phyloP scores from a whole-genome alignment of 2,797 vertebrate genomes.

The Thunnus albacares region DNA sequence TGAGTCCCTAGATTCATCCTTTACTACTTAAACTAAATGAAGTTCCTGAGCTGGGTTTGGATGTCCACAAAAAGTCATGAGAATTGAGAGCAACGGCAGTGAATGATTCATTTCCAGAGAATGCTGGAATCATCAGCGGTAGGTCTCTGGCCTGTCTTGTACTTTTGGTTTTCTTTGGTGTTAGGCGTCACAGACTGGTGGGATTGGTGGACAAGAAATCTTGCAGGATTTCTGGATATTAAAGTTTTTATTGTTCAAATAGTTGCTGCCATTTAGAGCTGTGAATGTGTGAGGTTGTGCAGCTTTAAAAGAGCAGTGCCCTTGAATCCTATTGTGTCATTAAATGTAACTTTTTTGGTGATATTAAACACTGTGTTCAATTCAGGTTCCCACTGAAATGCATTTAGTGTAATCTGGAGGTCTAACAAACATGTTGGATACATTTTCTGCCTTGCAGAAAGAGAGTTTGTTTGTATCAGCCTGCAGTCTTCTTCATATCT shows the following conservation, averaged over 20 bases:
- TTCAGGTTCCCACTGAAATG: background rate
- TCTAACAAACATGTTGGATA: background rate
- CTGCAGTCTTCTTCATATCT: too few species aligned
- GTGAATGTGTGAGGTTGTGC: background rate
- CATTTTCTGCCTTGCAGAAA: background rate
- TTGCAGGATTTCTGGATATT: background rate
- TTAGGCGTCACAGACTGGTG: background rate
- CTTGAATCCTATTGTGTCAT: background rate
- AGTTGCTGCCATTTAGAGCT: conserved; percentile 2
- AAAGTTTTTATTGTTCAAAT: background rate
- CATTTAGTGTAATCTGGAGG: background rate
- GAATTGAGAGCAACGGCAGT: background rate
- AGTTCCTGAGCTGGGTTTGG: conserved; percentile 5
- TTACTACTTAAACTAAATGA: conserved; percentile 17
- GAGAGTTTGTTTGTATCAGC: too few species aligned
- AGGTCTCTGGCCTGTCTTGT: background rate
- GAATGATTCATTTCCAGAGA: conserved; percentile 8
- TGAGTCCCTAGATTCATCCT: conserved; percentile 26
- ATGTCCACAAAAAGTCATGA: background rate
- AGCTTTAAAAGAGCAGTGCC: background rate
- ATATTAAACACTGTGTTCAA: too few species aligned
- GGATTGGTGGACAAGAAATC: background rate
- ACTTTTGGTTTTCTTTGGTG: background rate
- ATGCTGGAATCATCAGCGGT: background rate
- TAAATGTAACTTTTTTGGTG: background rate